phyloP scores from a whole-genome alignment of 2,888 invertebrate genomes.

The Prostheceraeus crozeri region DNA sequence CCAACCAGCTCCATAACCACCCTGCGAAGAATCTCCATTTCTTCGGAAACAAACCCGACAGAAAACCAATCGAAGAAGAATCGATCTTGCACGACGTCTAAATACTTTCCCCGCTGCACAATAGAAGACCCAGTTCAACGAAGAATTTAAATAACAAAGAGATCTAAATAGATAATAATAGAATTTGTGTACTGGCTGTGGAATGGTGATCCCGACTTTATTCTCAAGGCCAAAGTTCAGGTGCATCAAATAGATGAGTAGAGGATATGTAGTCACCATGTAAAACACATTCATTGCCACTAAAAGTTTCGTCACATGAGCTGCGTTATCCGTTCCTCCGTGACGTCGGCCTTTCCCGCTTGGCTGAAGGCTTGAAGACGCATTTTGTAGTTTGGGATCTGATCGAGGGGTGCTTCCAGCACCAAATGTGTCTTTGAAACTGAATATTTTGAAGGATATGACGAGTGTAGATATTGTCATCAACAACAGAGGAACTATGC shows the following conservation, averaged over 20 bases:
- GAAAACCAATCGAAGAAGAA: slow-evolving; percentile 26
- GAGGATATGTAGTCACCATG: slow-evolving; percentile 38
- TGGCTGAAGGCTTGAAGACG: neutral
- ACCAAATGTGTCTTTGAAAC: slow-evolving; percentile 23
- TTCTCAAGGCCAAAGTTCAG: slow-evolving; percentile 33
- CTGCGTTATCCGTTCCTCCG: slow-evolving; percentile 36
- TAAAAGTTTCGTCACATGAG: slow-evolving; percentile 34
- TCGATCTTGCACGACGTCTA: slow-evolving; percentile 29
- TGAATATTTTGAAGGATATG: slow-evolving; percentile 28
- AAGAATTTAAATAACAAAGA: slow-evolving; percentile 36
- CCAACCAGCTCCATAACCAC: too few relatives aligned
- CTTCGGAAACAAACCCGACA: slow-evolving; percentile 30
- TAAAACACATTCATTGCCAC: slow-evolving; percentile 36
- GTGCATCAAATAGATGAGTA: slow-evolving; percentile 38
- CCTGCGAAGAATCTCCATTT: too few relatives aligned
- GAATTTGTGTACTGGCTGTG: slow-evolving; percentile 35
- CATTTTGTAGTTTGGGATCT: too few relatives aligned
- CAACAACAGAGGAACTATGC: slow-evolving; percentile 35
- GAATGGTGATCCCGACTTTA: slow-evolving; percentile 19
- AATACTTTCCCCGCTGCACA: slow-evolving; percentile 36
- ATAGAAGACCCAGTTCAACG: slow-evolving; percentile 37
- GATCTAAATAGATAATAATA: slow-evolving; percentile 38
- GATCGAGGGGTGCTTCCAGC: slow-evolving; percentile 8
- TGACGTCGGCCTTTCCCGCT: slow-evolving; percentile 21
- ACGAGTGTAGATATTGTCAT: slow-evolving; percentile 33